Evolutionary conservation across 2,113 vertebrate species (phyloP), one percentile per base, ranked within the genome.

Genomic region (Mixornis gularis): DNA sequence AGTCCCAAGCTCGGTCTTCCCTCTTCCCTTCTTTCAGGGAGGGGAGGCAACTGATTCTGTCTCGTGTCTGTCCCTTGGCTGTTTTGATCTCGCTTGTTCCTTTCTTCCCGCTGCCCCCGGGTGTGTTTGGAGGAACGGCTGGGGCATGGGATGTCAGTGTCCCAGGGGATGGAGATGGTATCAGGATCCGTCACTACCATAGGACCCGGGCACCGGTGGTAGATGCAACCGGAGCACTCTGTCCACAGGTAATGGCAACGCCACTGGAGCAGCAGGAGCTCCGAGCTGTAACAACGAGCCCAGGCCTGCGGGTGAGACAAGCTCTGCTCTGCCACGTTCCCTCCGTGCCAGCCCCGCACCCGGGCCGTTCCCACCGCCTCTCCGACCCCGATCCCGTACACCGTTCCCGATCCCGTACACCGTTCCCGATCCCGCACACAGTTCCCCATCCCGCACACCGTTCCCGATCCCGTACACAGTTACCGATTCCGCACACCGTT

Each of bases 111-210:
- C 46, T 12, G 21, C 4, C 26, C 38, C 4, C 2, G 34, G 4
- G 3, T 1, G 2, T 7, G 52, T 10, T 32, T 4, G 22, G n/a
- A 25, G 29, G 21, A 21, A 18, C 0, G 12, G 13, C 48, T 5
- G 38, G 40, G 20, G 5, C 1, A 1, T 5, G 15, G 21, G 15
- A 2, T 3, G 1, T 0, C 14, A 11, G 4, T 1, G 8, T 19
- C 19, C 41, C 20, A 9, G 27, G 16, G 46, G 10, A 3, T 60
- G 72, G 51, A 41, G 21, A 9, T 6, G 36, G 26, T 10, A 34
- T 40, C 17, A 3, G 21, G 60, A 10, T 36, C 21, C 8, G 2
- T 38, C 66, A 12, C 32, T 17, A 9, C 38, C 46, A 1, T 0
- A 3, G 44, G 3, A 4, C 12, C 36, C 4, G 26, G 49, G 13